A percentile compares a stretch with the other conserved stretches of the same genome.
phyloP scores from a whole-genome alignment of 2,797 vertebrate genomes.

The Manis javanica region DNA sequence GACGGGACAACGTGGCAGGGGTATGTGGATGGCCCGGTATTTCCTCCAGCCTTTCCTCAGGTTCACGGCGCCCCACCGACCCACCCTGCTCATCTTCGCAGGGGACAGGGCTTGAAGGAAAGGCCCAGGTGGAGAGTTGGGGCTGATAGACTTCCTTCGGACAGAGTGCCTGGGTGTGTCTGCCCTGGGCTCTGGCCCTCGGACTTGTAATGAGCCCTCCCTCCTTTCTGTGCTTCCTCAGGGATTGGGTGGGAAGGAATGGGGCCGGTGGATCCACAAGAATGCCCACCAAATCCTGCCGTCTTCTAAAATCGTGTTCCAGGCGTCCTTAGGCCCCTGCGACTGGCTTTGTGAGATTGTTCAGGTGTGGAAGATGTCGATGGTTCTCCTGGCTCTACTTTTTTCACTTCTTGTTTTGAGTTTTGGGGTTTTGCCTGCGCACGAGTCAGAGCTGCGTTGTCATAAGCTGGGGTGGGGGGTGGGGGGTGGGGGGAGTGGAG shows the following conservation, averaged over 20 bases:
- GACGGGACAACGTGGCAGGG: not conserved
- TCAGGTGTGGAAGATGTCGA: conserved; percentile 25
- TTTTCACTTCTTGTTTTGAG: conserved; percentile 76
- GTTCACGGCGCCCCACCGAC: not conserved
- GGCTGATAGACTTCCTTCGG: not conserved
- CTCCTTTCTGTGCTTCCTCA: not conserved
- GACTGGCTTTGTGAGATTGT: not conserved
- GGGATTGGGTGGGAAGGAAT: not conserved
- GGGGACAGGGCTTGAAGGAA: not conserved
- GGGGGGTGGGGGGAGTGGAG: not conserved
- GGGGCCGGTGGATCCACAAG: not conserved
- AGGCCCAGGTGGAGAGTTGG: conserved; percentile 36
- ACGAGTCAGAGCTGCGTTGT: conserved; percentile 59
- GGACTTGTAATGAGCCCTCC: not conserved
- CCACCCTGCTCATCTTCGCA: not conserved
- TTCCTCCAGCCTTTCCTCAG: not conserved
- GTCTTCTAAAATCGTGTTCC: not conserved
- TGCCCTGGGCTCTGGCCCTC: not conserved
- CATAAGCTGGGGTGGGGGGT: conserved; percentile 4
- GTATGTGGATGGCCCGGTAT: not conserved
- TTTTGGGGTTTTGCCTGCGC: conserved; percentile 69
- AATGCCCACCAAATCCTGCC: not conserved
- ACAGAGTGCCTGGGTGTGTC: not conserved
- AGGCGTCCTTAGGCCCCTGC: not conserved
- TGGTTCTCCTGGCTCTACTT: conserved; percentile 39